Base-by-base conservation (phyloP, 1,140 invertebrate genomes). In the Brachionus rubens region DNA sequence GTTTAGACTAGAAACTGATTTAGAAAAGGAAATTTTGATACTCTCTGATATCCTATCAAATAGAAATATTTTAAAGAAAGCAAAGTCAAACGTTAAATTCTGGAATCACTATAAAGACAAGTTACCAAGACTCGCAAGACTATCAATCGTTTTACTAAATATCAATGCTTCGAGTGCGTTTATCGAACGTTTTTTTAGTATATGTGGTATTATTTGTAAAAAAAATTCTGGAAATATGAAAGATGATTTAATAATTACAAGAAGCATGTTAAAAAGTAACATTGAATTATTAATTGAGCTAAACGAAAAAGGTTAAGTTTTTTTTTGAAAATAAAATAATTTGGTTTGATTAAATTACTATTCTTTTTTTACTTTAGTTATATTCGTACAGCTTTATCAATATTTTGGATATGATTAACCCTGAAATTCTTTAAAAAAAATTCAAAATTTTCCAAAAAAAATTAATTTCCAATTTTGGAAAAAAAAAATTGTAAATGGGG, bases 171-270 rank as follows among this genome's bases (percentile, higher is more conserved):
- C 30, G 10, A 59, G 14, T 59, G 54, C 54, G 30, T 59, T 59
- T 1, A 36, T 59, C 19, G 54, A 59, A 36, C 30, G 33, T 9
- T 59, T 59, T 59, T 59, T 59, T 16, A 59, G 54, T 19, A 59
- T 59, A 16, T 59, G 54, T 36, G 54, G 54, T 3, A n/a, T 59
- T 9, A 59, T 59, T 59, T 59, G 54, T 33, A 59, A 59, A 59
- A 59, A 59, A 59, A 28, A 59, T 33, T 19, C 14, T 40, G 54
- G 16, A 59, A 59, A 59, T 59, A 59, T 59, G 54, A 59, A 36
- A 19, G 54, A 59, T 59, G 9, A 59, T 59, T 33, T 59, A 33
- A 59, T 59, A 19, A 59, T 59, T 59, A 59, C 54, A 19, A 14
- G 54, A 4, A 59, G 30, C n/a, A 33, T 59, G 0, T 30, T 40